Evolutionary conservation across 2,113 vertebrate genomes (phyloP).

Genomic region (Thryonomys swinderianus): DNA sequence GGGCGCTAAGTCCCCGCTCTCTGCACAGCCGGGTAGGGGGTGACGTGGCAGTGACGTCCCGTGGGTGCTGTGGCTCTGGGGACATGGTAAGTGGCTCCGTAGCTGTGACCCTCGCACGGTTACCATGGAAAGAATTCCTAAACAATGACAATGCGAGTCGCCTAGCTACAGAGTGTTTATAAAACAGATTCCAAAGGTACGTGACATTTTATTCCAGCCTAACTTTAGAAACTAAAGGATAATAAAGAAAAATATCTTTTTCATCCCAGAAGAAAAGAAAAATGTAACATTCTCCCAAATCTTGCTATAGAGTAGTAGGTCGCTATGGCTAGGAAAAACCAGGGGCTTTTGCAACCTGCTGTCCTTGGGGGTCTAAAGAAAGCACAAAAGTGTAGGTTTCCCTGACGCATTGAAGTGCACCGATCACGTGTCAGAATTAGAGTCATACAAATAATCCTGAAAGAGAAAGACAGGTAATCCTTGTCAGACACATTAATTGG

Average conservation of each 20-base stretch:
- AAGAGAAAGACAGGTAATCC: not conserved
- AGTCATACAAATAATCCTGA: not conserved
- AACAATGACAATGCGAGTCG: conserved; percentile 88
- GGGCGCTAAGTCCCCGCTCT: not conserved
- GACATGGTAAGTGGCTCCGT: conserved; percentile 71
- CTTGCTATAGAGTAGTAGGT: conserved; percentile 70
- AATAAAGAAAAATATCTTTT: conserved; percentile 84
- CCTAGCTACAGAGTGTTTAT: conserved; percentile 87
- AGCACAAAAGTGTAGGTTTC: conserved; percentile 17
- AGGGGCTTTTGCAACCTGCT: conserved; percentile 62
- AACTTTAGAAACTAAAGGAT: conserved; percentile 85
- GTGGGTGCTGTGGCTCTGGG: conserved; percentile 38
- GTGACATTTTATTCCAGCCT: conserved; percentile 86
- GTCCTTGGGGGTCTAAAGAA: conserved; percentile 68
- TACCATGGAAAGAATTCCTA: conserved; percentile 88
- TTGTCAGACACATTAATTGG: not conserved
- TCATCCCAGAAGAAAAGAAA: conserved; percentile 79
- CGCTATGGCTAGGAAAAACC: conserved; percentile 72
- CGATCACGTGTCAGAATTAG: not conserved
- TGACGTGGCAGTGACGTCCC: not conserved
- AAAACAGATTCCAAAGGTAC: conserved; percentile 87
- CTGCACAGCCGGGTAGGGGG: not conserved
- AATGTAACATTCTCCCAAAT: conserved; percentile 71
- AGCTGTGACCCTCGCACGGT: conserved; percentile 85
- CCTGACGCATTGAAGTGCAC: not conserved